Percentiles rank a stretch among this genome's conserved stretches.
Evolutionary conservation across 2,888 invertebrate species (phyloP).

Genomic region (Ernsta delagoae): DNA sequence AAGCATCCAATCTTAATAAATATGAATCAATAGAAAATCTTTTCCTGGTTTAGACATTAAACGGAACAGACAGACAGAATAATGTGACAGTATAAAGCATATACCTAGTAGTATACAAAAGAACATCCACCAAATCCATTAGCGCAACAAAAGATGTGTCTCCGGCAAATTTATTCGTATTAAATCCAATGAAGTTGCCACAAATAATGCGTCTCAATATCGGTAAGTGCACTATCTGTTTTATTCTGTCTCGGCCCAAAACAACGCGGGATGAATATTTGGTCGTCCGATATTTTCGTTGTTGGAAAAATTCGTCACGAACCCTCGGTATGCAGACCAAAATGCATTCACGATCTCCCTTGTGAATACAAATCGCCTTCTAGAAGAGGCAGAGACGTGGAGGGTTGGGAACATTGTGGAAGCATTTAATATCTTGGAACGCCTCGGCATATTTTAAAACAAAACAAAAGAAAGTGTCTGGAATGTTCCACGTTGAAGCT

Average conservation of each 20-base stretch:
- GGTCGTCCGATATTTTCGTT: conserved; percentile 43
- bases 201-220: conserved; percentile 40
- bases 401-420: conserved; percentile 53
- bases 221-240: conserved; percentile 41
- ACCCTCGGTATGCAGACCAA: conserved; percentile 50
- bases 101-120: neutral
- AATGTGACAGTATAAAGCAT: no score
- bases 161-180: conserved; percentile 21
- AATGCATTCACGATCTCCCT: conserved; percentile 49
- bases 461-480: neutral
- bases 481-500: neutral
- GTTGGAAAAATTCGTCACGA: conserved; percentile 46
- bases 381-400: conserved; percentile 41
- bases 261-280: conserved; percentile 49
- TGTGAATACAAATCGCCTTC: conserved; percentile 58
- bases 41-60: no score
- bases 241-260: conserved; percentile 40
- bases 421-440: conserved; percentile 59
- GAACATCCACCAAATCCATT: conserved; percentile 17
- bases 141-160: conserved; percentile 5
- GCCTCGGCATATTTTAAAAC: conserved; percentile 49
- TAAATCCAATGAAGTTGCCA: conserved; percentile 33
- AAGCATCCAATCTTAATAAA: no score
- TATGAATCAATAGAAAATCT: no score
- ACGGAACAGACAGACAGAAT: no score